Percentiles rank a stretch among this genome's conserved stretches.
These are phyloP conservation scores for Ornithoptera alexandrae DNA, from an alignment of 2,888 invertebrate genomes.

Conservation along the genomic window DNA sequence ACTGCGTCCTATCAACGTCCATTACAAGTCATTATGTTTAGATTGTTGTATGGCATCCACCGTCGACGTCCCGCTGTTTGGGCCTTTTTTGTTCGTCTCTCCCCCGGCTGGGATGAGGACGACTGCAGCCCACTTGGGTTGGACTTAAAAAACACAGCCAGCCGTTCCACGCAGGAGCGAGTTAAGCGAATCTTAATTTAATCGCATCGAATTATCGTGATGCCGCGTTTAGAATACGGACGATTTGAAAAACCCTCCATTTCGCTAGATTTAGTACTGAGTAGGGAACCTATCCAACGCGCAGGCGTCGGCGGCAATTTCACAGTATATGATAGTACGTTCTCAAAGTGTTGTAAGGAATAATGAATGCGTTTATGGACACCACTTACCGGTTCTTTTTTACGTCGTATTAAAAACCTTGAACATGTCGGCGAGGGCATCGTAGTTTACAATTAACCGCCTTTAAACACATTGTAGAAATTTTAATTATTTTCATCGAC, in stretches of 20 bases:
- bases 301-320: conserved; percentile 12
- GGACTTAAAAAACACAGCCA: conserved; percentile 27
- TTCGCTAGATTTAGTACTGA: conserved; percentile 3
- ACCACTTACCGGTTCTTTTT: conserved; percentile 21
- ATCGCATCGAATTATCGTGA: conserved; percentile 44
- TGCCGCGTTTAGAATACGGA: conserved; percentile 36
- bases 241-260: conserved; percentile 33
- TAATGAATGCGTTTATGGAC: conserved; percentile 32
- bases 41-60: conserved; percentile 60
- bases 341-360: conserved; percentile 29
- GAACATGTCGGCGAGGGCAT: conserved; percentile 18
- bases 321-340: conserved; percentile 19
- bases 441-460: conserved; percentile 23
- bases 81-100: conserved; percentile 39
- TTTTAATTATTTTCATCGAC: conserved; percentile 25
- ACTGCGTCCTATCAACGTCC: conserved; percentile 54
- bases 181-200: conserved; percentile 42
- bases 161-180: conserved; percentile 32
- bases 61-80: conserved; percentile 58
- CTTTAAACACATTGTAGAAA: conserved; percentile 16
- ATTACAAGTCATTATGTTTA: conserved; percentile 69
- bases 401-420: conserved; percentile 18
- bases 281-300: neutral
- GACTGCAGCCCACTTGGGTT: conserved; percentile 38
- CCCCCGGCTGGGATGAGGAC: conserved; percentile 31